A percentile compares a stretch with the other conserved stretches of the same genome.
Evolutionary conservation across 2,797 vertebrate genomes (phyloP).

Genomic region (Acanthornis magna): DNA sequence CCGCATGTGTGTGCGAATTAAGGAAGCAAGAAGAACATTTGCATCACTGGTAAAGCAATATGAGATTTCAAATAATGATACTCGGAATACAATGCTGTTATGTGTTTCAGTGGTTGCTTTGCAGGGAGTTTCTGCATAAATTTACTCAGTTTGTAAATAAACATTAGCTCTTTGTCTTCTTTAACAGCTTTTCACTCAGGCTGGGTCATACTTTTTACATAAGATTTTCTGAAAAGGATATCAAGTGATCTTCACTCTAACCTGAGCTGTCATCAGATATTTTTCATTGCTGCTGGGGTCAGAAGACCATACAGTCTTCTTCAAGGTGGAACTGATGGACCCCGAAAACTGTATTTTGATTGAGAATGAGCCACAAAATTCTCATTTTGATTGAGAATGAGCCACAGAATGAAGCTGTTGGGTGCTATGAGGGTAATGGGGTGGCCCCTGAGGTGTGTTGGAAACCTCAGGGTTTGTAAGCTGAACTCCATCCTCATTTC

Average conservation of each 20-base stretch:
- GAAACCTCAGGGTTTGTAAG: rapidly evolving
- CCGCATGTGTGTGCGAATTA: not conserved
- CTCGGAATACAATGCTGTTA: not conserved
- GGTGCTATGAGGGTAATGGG: not conserved
- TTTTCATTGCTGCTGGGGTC: not conserved
- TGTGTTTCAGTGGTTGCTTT: not conserved
- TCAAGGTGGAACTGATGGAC: not conserved
- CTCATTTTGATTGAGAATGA: not conserved
- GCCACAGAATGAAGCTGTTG: rapidly evolving
- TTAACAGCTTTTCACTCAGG: not conserved
- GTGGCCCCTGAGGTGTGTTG: not conserved
- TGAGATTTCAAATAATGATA: not conserved
- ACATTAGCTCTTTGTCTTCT: not conserved
- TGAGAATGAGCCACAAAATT: not conserved
- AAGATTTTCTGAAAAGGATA: not conserved
- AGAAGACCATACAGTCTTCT: rapidly evolving
- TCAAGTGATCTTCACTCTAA: not conserved
- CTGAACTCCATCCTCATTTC: not conserved
- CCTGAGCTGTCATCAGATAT: not conserved
- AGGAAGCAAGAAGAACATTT: not conserved
- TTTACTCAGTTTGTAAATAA: not conserved
- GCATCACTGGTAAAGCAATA: not conserved
- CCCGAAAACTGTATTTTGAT: not conserved
- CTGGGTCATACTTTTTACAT: not conserved
- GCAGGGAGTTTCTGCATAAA: not conserved